These are phyloP conservation scores for Petrocephalus microphthalmus DNA, from an alignment of 2,113 vertebrate genomes.

Conservation along the genomic window DNA sequence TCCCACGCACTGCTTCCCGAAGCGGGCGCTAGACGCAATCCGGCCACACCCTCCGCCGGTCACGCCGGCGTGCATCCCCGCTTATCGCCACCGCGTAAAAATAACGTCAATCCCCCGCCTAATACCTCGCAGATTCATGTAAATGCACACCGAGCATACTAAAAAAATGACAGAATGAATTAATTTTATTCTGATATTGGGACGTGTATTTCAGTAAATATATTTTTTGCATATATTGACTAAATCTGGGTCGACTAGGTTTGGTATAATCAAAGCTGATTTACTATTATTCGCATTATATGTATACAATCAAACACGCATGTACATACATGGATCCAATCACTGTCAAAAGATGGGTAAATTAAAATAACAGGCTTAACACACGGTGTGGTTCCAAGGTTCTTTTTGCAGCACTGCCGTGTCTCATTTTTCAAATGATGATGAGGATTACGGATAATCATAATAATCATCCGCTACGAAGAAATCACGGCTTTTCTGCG, in stretches of 20 bases:
- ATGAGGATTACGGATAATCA: neutral
- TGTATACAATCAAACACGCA: neutral
- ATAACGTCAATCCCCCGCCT: neutral
- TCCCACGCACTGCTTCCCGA: neutral
- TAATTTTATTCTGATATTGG: neutral
- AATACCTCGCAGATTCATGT: neutral
- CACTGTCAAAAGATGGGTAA: neutral
- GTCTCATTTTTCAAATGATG: neutral
- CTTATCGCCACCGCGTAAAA: neutral
- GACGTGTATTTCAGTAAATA: neutral
- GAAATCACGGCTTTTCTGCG: neutral
- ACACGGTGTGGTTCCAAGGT: neutral
- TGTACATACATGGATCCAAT: neutral
- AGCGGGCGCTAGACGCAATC: neutral
- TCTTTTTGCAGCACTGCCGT: neutral
- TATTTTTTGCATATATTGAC: neutral
- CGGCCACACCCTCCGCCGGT: slow-evolving; percentile 6
- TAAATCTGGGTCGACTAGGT: neutral
- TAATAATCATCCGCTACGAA: neutral
- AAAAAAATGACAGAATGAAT: neutral
- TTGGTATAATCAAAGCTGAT: neutral
- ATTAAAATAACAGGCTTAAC: neutral
- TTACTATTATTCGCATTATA: neutral
- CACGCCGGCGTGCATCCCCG: neutral
- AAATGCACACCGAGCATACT: neutral